These are phyloP conservation scores for Gadopsis bispinosus DNA, from an alignment of 2,797 vertebrate genomes.

Conservation along the genomic window DNA sequence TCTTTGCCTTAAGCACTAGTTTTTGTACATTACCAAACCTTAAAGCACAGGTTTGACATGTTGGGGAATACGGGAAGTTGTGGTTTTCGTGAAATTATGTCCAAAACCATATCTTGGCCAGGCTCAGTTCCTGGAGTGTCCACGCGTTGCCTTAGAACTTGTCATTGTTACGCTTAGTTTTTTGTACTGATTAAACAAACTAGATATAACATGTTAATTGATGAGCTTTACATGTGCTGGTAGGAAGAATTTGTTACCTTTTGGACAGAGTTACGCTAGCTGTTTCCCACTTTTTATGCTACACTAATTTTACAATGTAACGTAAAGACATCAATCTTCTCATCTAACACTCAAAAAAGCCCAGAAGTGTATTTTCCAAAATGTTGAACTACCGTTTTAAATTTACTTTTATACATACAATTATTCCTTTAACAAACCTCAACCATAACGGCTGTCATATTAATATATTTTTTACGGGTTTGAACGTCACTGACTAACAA, in stretches of 20 bases:
- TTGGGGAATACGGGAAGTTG: background rate
- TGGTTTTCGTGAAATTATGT: too few relatives aligned
- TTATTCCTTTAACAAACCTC: background rate
- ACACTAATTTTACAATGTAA: background rate
- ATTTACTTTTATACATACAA: too few relatives aligned
- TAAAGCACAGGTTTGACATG: background rate
- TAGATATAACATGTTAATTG: background rate
- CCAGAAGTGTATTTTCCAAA: background rate
- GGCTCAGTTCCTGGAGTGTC: too few relatives aligned
- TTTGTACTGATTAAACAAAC: background rate
- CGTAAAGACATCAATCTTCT: background rate
- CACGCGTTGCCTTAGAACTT: background rate
- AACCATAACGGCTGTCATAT: background rate
- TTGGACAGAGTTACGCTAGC: background rate
- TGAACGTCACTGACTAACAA: background rate
- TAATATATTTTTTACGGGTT: background rate
- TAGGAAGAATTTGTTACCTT: background rate
- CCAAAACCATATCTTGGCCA: background rate
- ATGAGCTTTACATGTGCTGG: background rate
- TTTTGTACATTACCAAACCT: background rate
- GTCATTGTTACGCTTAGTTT: background rate
- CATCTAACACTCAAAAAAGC: background rate
- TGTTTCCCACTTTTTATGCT: background rate
- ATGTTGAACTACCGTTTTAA: too few relatives aligned
- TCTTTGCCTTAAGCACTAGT: background rate